Evolutionary conservation across 2,888 invertebrate species (phyloP).

Genomic region (Quadroppia sp.): DNA sequence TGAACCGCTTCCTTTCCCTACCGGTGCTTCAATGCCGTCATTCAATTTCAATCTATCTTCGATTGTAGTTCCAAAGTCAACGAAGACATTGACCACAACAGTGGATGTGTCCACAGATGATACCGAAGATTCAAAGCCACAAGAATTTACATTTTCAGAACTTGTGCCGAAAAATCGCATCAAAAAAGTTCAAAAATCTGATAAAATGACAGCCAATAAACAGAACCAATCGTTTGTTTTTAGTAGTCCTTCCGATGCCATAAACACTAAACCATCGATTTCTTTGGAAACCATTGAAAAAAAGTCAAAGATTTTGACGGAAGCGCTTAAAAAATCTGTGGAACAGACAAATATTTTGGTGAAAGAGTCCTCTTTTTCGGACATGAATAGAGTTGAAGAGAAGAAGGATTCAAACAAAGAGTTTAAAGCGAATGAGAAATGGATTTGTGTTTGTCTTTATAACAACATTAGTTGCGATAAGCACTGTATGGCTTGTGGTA

Average conservation of each 20-base stretch:
- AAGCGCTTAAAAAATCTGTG: not conserved
- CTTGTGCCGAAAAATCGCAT: not conserved
- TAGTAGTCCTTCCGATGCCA: slow-evolving; percentile 8
- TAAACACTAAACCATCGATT: not conserved
- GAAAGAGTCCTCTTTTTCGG: not conserved
- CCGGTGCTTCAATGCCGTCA: no score
- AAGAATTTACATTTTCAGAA: not conserved
- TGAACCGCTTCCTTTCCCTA: not conserved
- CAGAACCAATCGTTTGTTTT: not conserved
- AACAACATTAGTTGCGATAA: not conserved
- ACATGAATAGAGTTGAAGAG: not conserved
- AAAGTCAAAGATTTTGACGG: not conserved
- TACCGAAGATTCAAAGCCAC: no score
- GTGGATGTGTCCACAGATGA: no score
- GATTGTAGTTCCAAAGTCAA: no score
- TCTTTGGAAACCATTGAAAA: not conserved
- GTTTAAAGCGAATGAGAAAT: not conserved
- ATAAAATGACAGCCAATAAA: not conserved
- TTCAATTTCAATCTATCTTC: no score
- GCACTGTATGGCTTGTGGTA: slow-evolving; percentile 12
- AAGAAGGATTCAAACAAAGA: not conserved
- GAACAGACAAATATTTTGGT: not conserved
- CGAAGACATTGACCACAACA: no score
- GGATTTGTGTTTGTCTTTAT: slow-evolving; percentile 20
- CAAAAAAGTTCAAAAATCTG: not conserved